These are phyloP conservation scores for Diadema setosum DNA, from an alignment of 35 echinoderm and acorn worm species.

Conservation along the genomic window DNA sequence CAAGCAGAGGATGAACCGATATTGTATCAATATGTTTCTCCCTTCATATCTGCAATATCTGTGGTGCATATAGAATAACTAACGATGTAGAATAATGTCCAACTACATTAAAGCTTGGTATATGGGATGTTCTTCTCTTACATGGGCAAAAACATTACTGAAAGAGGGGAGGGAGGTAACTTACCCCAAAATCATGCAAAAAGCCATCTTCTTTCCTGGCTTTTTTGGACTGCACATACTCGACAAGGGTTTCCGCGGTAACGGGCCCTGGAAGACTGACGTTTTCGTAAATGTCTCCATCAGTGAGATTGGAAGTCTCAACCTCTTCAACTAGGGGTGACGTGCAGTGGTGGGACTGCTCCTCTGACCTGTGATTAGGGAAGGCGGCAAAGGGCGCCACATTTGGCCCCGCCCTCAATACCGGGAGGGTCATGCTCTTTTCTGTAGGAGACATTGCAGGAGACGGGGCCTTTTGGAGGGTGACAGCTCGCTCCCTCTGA, in stretches of 20 bases:
- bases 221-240: not conserved
- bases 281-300: not conserved
- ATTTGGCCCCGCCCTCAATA: not conserved
- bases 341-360: not conserved
- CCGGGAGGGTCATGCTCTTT: not conserved
- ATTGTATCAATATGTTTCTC: not conserved
- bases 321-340: not conserved
- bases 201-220: not conserved
- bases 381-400: not conserved
- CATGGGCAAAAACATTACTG: not conserved
- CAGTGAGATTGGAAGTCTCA: not conserved
- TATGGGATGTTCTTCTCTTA: not conserved
- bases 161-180: not conserved
- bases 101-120: not conserved
- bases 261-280: not conserved
- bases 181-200: not conserved
- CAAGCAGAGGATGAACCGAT: not conserved
- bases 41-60: not conserved
- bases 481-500: not conserved
- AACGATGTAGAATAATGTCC: not conserved
- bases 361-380: not conserved
- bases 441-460: not conserved
- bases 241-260: not conserved
- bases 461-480: not conserved
- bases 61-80: not conserved